These are phyloP conservation scores for Plutella xylostella DNA, from an alignment of 2,888 invertebrate genomes.

Conservation along the genomic window DNA sequence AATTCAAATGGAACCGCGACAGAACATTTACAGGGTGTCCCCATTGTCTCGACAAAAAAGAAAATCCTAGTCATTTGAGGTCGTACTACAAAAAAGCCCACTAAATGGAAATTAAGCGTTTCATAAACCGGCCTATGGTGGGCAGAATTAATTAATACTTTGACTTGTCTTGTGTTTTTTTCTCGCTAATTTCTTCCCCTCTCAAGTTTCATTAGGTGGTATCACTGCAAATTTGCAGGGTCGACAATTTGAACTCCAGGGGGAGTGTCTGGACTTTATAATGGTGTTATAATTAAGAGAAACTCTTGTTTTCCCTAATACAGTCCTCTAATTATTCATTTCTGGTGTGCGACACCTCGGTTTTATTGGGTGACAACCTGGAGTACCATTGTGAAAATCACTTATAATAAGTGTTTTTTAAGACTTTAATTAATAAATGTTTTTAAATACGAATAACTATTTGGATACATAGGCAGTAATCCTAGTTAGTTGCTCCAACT, in stretches of 20 bases:
- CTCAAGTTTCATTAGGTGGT: constrained; percentile 42
- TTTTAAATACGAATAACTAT: too few relatives aligned
- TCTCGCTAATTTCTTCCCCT: constrained; percentile 29
- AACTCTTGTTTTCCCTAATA: constrained; percentile 53
- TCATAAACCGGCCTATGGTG: constrained; percentile 52
- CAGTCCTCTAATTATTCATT: constrained; percentile 55
- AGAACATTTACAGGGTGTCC: constrained; percentile 58
- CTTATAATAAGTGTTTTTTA: constrained; percentile 21
- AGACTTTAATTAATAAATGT: too few relatives aligned
- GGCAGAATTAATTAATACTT: constrained; percentile 61
- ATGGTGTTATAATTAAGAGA: constrained; percentile 65
- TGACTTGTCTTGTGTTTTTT: constrained; percentile 48
- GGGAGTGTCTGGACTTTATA: constrained; percentile 45
- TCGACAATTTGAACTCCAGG: constrained; percentile 24
- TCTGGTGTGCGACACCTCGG: constrained; percentile 40
- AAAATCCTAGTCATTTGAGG: constrained; percentile 46
- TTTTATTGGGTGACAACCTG: constrained; percentile 44
- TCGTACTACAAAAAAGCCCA: constrained; percentile 32
- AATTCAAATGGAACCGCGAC: constrained; percentile 68
- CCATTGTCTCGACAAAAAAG: constrained; percentile 45
- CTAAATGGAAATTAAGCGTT: constrained; percentile 62
- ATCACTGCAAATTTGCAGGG: constrained; percentile 37
- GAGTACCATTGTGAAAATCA: neutral
- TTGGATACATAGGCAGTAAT: constrained; percentile 56
- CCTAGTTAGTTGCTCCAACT: constrained; percentile 53